Percentiles rank a stretch among this genome's conserved stretches.
These are phyloP conservation scores for Magallana ariakensis DNA, from an alignment of 1,140 invertebrate genomes.

Conservation along the genomic window DNA sequence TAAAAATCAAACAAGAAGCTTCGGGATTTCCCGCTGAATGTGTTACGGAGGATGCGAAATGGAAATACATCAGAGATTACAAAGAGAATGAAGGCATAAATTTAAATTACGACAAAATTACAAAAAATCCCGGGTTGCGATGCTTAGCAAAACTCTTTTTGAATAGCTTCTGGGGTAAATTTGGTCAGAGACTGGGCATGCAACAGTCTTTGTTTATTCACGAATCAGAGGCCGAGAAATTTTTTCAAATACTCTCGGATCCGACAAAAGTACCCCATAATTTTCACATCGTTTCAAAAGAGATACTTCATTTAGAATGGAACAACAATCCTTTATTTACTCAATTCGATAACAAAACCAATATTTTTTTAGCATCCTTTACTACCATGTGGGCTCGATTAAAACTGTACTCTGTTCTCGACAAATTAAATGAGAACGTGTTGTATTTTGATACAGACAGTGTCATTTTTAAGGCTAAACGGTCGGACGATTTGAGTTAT, in stretches of 20 bases:
- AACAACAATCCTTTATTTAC: too few species aligned
- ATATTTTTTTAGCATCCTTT: too few species aligned
- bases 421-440: too few species aligned
- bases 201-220: conserved; percentile 48
- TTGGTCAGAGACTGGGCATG: conserved; percentile 58
- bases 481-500: too few species aligned
- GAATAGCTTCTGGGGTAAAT: conserved; percentile 63
- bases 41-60: conserved; percentile 23
- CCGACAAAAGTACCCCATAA: conserved; percentile 33
- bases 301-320: conserved; percentile 48
- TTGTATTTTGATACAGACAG: too few species aligned
- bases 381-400: too few species aligned
- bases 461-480: too few species aligned
- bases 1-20: conserved; percentile 48
- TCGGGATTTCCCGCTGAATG: conserved; percentile 41
- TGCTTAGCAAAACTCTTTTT: conserved; percentile 64
- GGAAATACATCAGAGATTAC: conserved; percentile 29
- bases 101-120: conserved; percentile 65
- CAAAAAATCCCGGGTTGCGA: conserved; percentile 73
- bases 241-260: conserved; percentile 56
- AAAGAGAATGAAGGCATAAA: conserved; percentile 38
- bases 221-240: conserved; percentile 52
- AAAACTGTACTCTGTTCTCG: too few species aligned
- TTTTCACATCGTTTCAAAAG: conserved; percentile 45
- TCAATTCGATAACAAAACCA: too few species aligned